Evolutionary conservation across 2,888 invertebrate genomes (phyloP), one percentile per base, ranked within the genome.

Genomic region (Drosophila peninsularis): DNA sequence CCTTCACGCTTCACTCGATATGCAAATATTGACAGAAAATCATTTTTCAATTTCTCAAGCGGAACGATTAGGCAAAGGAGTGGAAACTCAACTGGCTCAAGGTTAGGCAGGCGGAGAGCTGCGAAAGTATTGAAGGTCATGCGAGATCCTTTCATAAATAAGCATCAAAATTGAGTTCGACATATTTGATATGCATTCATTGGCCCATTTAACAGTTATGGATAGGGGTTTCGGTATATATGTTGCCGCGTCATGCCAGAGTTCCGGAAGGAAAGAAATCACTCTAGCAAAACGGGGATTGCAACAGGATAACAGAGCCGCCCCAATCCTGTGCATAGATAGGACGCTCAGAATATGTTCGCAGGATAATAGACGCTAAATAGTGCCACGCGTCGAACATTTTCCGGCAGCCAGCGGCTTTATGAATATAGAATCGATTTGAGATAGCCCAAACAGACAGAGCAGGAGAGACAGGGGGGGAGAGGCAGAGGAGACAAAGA

Each of bases 361-460:
- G 67, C 78, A 79, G 84, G 81, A 90, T 92, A 92, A 92, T 91
- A 89, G 90, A 87, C 84, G 88, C 92, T 92, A 92, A 92, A 92
- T 91, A 91, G 89, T 84, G 90, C 70, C 92, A 92, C 92, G 92
- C 90, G 91, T 82, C 90, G 63, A 71, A 77, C 72, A 81, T 80
- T 89, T 88, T 75, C 88, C 87, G 83, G 75, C 70, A 64, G 52
- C 57, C 27, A 57, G 72, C 34, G 42, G 21, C 19, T 37, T 65
- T 75, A 75, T 70, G 71, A 88, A 82, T 83, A 75, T 85, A 80
- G 72, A 67, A 67, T 66, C 70, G 68, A 80, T 73, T 67, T 47
- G 45, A 30, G 63, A 72, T 56, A 69, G 63, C 37, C 44, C 17
- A 75, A 44, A 39, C 41, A 34, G 17, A 17, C n/a, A 49, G 19